Percentiles rank a stretch among this genome's conserved stretches.
Evolutionary conservation across 2,888 invertebrate species (phyloP).

Genomic region (Bellardia pandia): DNA sequence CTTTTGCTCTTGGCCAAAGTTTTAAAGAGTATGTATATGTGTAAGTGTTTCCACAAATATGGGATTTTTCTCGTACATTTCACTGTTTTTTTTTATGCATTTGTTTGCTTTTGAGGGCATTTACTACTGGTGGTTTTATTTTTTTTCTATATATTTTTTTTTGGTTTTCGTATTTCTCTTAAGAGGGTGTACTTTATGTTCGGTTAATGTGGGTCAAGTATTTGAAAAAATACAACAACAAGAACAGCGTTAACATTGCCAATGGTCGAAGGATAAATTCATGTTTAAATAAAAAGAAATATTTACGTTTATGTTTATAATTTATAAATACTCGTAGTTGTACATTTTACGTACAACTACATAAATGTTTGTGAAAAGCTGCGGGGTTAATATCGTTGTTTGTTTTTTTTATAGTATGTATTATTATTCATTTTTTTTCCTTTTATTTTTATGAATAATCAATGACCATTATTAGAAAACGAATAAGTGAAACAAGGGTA

Average conservation of each 20-base stretch:
- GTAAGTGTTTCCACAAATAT: conserved; percentile 27
- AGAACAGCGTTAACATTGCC: conserved; percentile 69
- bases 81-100: conserved; percentile 21
- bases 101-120: conserved; percentile 62
- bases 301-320: conserved; percentile 58
- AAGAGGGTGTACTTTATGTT: conserved; percentile 67
- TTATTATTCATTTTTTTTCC: background rate
- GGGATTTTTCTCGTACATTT: conserved; percentile 30
- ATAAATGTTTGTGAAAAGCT: conserved; percentile 3
- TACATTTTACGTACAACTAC: background rate
- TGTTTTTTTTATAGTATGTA: background rate
- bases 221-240: conserved; percentile 53
- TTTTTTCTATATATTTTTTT: background rate
- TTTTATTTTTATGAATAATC: conserved; percentile 61
- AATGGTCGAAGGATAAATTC: conserved; percentile 69
- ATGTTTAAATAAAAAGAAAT: conserved; percentile 66
- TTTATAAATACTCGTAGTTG: conserved; percentile 23
- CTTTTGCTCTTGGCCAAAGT: conserved; percentile 42
- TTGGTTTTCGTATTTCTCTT: conserved; percentile 22
- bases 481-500: conserved; percentile 27
- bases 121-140: conserved; percentile 47
- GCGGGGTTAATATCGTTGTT: conserved; percentile 40
- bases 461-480: conserved; percentile 56
- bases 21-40: conserved; percentile 15
- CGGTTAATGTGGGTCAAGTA: conserved; percentile 72